Evolutionary conservation across 2,113 vertebrate genomes (phyloP).

Genomic region (Phrynosoma platyrhinos): DNA sequence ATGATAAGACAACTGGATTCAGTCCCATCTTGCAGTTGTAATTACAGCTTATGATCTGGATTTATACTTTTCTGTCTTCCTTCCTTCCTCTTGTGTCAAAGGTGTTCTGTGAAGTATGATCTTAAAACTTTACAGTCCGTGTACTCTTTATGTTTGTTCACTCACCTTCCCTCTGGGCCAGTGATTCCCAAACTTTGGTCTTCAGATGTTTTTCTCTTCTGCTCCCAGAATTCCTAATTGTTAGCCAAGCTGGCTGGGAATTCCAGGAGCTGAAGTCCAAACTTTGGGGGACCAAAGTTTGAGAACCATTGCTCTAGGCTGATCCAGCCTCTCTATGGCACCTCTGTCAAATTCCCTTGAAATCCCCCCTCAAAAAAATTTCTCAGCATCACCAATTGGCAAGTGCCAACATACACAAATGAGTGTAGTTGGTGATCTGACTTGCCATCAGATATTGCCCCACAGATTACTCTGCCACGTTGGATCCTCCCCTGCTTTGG

Average conservation of each 20-base stretch:
- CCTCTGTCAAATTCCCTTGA: neutral
- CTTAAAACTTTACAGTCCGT: neutral
- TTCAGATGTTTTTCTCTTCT: too few relatives aligned
- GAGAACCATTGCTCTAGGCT: neutral
- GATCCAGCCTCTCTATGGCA: neutral
- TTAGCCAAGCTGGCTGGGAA: too few relatives aligned
- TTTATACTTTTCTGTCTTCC: neutral
- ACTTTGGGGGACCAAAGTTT: too few relatives aligned
- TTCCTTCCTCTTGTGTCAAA: too few relatives aligned
- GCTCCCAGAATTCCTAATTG: too few relatives aligned
- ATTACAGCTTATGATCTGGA: neutral
- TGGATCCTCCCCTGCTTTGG: constrained; percentile 5
- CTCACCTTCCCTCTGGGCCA: too few relatives aligned
- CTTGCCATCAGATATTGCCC: neutral
- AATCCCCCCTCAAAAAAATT: neutral
- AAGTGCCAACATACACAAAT: neutral
- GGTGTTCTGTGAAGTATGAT: neutral
- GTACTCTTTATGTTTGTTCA: neutral
- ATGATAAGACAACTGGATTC: neutral
- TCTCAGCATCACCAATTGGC: neutral
- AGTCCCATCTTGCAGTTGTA: too few relatives aligned
- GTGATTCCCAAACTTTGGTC: too few relatives aligned
- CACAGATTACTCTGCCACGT: constrained; percentile 34
- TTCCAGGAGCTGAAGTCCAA: too few relatives aligned
- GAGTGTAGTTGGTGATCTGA: neutral